These are phyloP conservation scores for Psephotus haematonotus DNA, from an alignment of 2,113 vertebrate genomes.

Conservation along the genomic window DNA sequence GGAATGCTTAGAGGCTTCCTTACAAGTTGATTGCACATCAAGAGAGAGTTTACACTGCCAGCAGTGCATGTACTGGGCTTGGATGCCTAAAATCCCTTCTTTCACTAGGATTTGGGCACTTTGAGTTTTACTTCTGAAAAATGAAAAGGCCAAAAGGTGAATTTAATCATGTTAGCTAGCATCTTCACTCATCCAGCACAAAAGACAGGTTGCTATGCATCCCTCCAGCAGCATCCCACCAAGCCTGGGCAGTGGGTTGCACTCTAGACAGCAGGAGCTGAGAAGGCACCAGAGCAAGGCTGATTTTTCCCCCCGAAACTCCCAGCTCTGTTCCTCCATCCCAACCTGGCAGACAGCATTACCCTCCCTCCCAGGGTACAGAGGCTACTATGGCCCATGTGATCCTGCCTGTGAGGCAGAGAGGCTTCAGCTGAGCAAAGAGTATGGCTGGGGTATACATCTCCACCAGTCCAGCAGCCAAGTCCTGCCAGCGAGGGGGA, in stretches of 20 bases:
- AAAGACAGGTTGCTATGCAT: background rate
- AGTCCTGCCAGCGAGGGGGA: background rate
- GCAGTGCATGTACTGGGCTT: background rate
- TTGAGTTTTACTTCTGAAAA: background rate
- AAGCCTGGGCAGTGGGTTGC: background rate
- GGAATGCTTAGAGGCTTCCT: background rate
- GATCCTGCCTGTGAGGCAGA: background rate
- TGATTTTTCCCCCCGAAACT: background rate
- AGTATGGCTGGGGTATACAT: no score
- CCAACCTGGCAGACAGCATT: background rate
- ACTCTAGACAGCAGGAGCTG: background rate
- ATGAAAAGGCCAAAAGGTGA: background rate
- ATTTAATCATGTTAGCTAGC: background rate
- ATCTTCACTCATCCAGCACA: background rate
- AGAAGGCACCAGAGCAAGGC: background rate
- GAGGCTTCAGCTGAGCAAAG: background rate
- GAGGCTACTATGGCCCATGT: background rate
- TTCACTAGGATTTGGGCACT: background rate
- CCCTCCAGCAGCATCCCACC: background rate
- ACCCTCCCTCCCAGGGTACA: background rate
- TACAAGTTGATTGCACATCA: background rate
- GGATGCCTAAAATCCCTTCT: background rate
- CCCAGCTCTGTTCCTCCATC: background rate
- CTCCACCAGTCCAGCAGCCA: background rate
- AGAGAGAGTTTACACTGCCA: rapidly evolving